Conservation (phyloP, 2,888 invertebrate species). For the Apotomis turbidana region DNA sequence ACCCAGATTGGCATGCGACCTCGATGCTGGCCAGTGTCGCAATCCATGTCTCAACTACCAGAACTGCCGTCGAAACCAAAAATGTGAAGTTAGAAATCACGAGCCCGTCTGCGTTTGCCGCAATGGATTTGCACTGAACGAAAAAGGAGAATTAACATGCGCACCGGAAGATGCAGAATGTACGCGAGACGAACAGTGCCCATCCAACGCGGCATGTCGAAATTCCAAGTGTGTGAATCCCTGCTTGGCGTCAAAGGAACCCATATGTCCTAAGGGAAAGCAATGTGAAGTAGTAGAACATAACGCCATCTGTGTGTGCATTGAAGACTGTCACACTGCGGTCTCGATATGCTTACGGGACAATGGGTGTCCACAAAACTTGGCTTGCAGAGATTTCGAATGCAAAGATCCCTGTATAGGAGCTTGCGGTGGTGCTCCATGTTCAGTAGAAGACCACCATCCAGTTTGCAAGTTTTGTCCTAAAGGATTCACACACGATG, state of each 20-base stretch:
- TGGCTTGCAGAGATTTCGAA: slow-evolving; percentile 94
- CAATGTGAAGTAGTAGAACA: slow-evolving; percentile 95
- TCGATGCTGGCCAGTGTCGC: slow-evolving; percentile 87
- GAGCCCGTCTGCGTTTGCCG: slow-evolving; percentile 94
- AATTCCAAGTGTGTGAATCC: slow-evolving; percentile 94
- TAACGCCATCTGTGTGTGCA: slow-evolving; percentile 93
- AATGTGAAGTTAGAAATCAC: slow-evolving; percentile 94
- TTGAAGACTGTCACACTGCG: slow-evolving; percentile 93
- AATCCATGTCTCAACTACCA: slow-evolving; percentile 90
- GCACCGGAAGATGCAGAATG: slow-evolving; percentile 93
- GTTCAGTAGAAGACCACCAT: slow-evolving; percentile 97
- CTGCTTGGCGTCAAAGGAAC: slow-evolving; percentile 86
- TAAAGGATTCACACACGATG: slow-evolving; percentile 95
- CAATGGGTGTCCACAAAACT: slow-evolving; percentile 92
- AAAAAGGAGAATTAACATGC: slow-evolving; percentile 93
- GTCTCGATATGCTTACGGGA: slow-evolving; percentile 95
- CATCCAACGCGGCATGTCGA: slow-evolving; percentile 93
- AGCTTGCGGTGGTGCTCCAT: slow-evolving; percentile 94
- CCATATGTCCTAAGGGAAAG: slow-evolving; percentile 91
- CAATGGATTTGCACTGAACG: slow-evolving; percentile 94
- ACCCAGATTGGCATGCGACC: slow-evolving; percentile 89
- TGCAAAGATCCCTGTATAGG: slow-evolving; percentile 95
- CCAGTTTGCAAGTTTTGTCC: slow-evolving; percentile 98
- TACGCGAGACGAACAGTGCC: slow-evolving; percentile 91
- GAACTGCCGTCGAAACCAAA: slow-evolving; percentile 91